Percentiles rank a stretch among this genome's conserved stretches.
These are phyloP conservation scores for Dione vanillae DNA, from an alignment of 2,888 invertebrate species.

Conservation along the genomic window DNA sequence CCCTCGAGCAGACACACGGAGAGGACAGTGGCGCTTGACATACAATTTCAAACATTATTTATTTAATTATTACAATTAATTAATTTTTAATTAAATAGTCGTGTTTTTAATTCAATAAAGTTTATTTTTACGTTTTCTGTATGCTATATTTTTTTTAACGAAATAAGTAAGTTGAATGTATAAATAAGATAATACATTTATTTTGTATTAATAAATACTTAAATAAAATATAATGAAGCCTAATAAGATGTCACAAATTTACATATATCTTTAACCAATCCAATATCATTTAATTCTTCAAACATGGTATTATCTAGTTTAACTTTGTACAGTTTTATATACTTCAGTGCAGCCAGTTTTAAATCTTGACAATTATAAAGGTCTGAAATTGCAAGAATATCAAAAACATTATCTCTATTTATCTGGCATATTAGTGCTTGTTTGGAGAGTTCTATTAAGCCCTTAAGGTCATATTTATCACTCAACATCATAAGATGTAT, in stretches of 20 bases:
- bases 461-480: slow-evolving; percentile 69
- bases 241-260: slow-evolving; percentile 55
- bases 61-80: slow-evolving; percentile 59
- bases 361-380: slow-evolving; percentile 66
- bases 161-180: background rate
- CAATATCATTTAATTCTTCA: slow-evolving; percentile 64
- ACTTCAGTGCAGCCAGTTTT: slow-evolving; percentile 65
- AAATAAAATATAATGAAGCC: background rate
- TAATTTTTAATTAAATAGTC: slow-evolving; percentile 68
- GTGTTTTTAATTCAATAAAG: slow-evolving; percentile 78
- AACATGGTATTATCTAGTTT: slow-evolving; percentile 60
- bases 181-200: slow-evolving; percentile 11
- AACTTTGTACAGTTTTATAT: slow-evolving; percentile 65
- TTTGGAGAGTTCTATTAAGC: slow-evolving; percentile 65
- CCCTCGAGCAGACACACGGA: slow-evolving; percentile 36
- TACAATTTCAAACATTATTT: slow-evolving; percentile 58
- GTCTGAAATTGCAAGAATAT: slow-evolving; percentile 67
- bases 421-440: slow-evolving; percentile 63
- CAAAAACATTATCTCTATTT: slow-evolving; percentile 65
- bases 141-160: slow-evolving; percentile 54
- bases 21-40: slow-evolving; percentile 41
- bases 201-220: background rate
- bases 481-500: slow-evolving; percentile 67
- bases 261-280: slow-evolving; percentile 66
- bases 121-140: slow-evolving; percentile 81